These are phyloP conservation scores for Drosophila borborema DNA, from an alignment of 2,888 invertebrate species.

Conservation along the genomic window DNA sequence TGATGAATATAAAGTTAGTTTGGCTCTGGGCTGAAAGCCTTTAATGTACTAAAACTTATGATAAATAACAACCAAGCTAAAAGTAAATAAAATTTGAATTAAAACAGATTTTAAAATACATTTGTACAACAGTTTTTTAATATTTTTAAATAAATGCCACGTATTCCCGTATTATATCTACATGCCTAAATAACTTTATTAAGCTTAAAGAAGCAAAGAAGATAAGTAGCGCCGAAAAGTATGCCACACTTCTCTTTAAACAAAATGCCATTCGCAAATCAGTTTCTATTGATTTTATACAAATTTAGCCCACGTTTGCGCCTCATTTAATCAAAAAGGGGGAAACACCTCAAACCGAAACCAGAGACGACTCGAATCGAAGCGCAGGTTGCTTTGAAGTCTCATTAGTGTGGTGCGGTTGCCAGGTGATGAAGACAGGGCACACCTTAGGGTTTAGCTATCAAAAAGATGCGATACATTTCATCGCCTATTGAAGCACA, in stretches of 20 bases:
- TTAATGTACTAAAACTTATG: too few relatives aligned
- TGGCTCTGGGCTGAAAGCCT: too few relatives aligned
- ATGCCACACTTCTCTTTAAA: conserved; percentile 16
- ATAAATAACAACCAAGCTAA: too few relatives aligned
- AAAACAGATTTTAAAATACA: too few relatives aligned
- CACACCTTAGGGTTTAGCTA: conserved; percentile 1
- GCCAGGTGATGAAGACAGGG: conserved; percentile 66
- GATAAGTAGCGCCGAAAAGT: conserved; percentile 21
- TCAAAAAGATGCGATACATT: conserved; percentile 16
- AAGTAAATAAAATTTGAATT: too few relatives aligned
- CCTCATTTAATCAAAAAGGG: conserved; percentile 61
- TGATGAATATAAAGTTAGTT: too few relatives aligned
- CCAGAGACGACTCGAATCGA: conserved; percentile 69
- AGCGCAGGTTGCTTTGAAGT: conserved; percentile 66
- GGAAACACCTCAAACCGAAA: conserved; percentile 32
- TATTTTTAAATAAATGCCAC: neutral
- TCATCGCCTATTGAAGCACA: conserved; percentile 4
- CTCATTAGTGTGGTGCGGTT: conserved; percentile 73
- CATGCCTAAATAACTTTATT: neutral
- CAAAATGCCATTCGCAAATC: neutral
- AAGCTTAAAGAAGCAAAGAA: neutral
- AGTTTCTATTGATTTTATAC: conserved; percentile 55
- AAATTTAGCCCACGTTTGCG: conserved; percentile 50
- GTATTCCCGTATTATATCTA: neutral
- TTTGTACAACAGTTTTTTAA: neutral